phyloP scores from a whole-genome alignment of 2,888 invertebrate genomes.

The Cephus runcator region DNA sequence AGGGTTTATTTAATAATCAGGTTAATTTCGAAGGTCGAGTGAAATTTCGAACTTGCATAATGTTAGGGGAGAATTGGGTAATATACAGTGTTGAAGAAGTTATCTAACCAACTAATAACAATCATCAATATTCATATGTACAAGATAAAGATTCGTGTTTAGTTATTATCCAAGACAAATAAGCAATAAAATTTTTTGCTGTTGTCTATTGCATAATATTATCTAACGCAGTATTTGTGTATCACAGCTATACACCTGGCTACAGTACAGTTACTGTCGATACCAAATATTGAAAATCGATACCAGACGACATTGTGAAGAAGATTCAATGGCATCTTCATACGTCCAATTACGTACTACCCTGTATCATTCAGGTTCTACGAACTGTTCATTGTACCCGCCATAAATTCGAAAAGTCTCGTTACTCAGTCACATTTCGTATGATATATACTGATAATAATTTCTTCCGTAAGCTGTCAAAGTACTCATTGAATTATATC shows the following conservation, averaged over 20 bases:
- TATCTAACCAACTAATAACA: background rate
- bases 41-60: background rate
- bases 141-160: background rate
- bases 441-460: background rate
- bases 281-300: constrained; percentile 56
- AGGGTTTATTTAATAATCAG: background rate
- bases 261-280: constrained; percentile 37
- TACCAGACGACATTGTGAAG: constrained; percentile 47
- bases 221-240: background rate
- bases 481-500: constrained; percentile 31
- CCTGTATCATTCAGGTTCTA: constrained; percentile 38
- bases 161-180: background rate
- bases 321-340: constrained; percentile 38
- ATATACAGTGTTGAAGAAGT: background rate
- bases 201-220: background rate
- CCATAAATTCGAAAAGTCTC: constrained; percentile 24
- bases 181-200: background rate
- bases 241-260: constrained; percentile 11
- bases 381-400: constrained; percentile 42
- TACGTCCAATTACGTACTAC: constrained; percentile 51
- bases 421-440: constrained; percentile 5
- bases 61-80: background rate
- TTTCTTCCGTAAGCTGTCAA: constrained; percentile 10
- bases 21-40: background rate
- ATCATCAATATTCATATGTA: background rate